Evolutionary conservation across 2,113 vertebrate genomes (phyloP), one percentile per base, ranked within the genome.

Genomic region (Epinephelus lanceolatus): DNA sequence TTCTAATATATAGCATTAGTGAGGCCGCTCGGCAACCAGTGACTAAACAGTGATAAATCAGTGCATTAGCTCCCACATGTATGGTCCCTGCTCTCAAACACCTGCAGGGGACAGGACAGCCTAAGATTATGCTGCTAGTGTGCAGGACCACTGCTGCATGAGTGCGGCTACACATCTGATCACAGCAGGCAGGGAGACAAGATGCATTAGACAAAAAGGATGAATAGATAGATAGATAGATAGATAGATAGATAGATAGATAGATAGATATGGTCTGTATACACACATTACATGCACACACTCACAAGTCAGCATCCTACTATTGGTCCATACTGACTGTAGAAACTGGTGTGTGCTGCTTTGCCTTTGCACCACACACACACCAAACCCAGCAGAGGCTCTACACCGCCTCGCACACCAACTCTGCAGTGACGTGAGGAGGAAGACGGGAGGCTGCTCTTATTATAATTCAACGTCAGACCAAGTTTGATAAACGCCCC

Each of bases 401-500:
- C 71, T 87, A 73, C 86, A 78, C 86, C 60, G 71, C 79, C 84
- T 81, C 81, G 78, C 89, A 90, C 90, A 87, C 81, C 75, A 86
- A 89, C 89, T 94, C 93, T 90, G 95, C 95, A 95, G 94, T 92
- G 86, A 92, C 91, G 90, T 53, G 89, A 63, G 81, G 90, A 91
- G 75, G 86, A 84, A 86, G 82, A 88, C 70, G 55, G 89, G 87
- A 89, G 93, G 89, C 93, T 94, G 94, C 94, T 91, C 94, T 93
- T 96, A 94, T 95, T 95, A 95, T 94, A 89, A 92, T 94, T 95
- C 94, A 94, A 94, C 96, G 96, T 96, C 95, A 96, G 95, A 94
- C 94, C 96, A 98, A 98, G 96, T 98, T 97, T 96, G 96, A 97
- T 96, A 96, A 96, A 96, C 96, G 94, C 92, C 94, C 94, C 66